phyloP scores from a whole-genome alignment of 2,888 invertebrate species.

The Synanthedon formicaeformis region DNA sequence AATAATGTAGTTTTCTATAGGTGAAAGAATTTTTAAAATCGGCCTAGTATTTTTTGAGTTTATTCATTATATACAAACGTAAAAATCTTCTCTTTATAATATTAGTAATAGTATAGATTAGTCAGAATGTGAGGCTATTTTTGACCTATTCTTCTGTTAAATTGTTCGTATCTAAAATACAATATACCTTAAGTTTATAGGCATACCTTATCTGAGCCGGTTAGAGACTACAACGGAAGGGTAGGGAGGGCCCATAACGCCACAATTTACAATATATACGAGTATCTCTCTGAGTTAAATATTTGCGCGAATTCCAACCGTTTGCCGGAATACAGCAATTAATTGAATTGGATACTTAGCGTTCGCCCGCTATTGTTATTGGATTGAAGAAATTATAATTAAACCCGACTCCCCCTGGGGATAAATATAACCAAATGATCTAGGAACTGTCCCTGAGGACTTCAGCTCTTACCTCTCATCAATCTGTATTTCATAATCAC shows the following conservation, averaged over 20 bases:
- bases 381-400: not conserved
- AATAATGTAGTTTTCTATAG: too few relatives aligned
- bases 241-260: not conserved
- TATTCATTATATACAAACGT: too few relatives aligned
- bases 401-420: not conserved
- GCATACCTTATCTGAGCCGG: not conserved
- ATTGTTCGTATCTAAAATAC: too few relatives aligned
- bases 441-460: not conserved
- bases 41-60: too few relatives aligned
- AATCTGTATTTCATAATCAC: too few relatives aligned
- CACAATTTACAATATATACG: not conserved
- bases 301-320: not conserved
- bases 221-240: not conserved
- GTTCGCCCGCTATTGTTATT: not conserved
- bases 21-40: too few relatives aligned
- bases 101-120: too few relatives aligned
- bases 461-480: too few relatives aligned
- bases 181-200: too few relatives aligned
- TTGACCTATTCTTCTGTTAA: too few relatives aligned
- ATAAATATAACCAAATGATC: not conserved
- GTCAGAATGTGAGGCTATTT: too few relatives aligned
- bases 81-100: too few relatives aligned
- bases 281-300: not conserved
- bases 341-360: not conserved
- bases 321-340: not conserved